Conservation (phyloP, 2,888 invertebrate species). For the Parelbella ahira region DNA sequence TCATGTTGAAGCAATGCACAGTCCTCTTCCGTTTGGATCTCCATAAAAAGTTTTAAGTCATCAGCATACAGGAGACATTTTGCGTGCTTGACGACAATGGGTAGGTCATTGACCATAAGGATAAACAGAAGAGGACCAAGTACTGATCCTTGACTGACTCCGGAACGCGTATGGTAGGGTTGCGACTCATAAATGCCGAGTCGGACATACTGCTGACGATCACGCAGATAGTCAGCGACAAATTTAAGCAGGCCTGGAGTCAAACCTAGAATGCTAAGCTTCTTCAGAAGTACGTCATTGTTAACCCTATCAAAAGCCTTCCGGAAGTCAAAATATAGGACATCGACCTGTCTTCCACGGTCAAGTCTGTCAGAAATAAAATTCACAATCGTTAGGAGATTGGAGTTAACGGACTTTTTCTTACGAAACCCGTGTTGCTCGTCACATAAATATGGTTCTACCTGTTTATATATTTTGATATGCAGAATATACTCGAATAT, state of each 20-base stretch:
- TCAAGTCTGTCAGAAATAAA: slow-evolving; percentile 21
- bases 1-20: slow-evolving; percentile 2
- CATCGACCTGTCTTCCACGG: slow-evolving; percentile 25
- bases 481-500: slow-evolving; percentile 5
- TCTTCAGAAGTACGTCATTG: slow-evolving; percentile 19
- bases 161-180: slow-evolving; percentile 10
- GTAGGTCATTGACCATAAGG: slow-evolving; percentile 26
- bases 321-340: slow-evolving; percentile 25
- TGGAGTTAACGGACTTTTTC: slow-evolving; percentile 1
- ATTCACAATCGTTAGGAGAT: slow-evolving; percentile 23
- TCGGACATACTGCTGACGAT: slow-evolving; percentile 3
- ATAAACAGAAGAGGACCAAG: slow-evolving; percentile 25
- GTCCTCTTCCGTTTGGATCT: slow-evolving; percentile 4
- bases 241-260: slow-evolving; percentile 13
- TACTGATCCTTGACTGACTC: slow-evolving; percentile 22
- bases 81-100: slow-evolving; percentile 12
- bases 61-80: slow-evolving; percentile 26
- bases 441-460: slow-evolving; percentile 5
- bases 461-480: slow-evolving; percentile 6
- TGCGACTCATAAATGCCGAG: slow-evolving; percentile 10
- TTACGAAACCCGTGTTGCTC: slow-evolving; percentile 10
- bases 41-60: slow-evolving; percentile 21
- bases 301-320: slow-evolving; percentile 12
- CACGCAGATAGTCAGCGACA: slow-evolving; percentile 16
- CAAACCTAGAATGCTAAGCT: slow-evolving; percentile 13